phyloP scores from a whole-genome alignment of 2,113 vertebrate species.

The Eulacestoma nigropectus region DNA sequence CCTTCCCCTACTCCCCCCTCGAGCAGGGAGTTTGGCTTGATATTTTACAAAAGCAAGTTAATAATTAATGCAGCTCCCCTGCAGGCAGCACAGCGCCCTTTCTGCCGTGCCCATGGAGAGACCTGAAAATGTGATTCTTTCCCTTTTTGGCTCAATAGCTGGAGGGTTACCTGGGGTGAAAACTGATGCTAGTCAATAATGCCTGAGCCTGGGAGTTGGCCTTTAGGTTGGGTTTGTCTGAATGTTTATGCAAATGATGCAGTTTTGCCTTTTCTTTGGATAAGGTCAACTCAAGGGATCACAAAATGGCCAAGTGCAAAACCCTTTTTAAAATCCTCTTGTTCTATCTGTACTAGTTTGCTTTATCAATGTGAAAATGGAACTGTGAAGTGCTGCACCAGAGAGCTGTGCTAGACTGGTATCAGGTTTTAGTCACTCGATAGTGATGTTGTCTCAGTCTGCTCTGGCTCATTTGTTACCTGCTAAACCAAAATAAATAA shows the following conservation, averaged over 20 bases:
- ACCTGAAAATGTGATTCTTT: slow-evolving; percentile 26
- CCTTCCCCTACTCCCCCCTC: neutral
- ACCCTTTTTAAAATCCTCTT: neutral
- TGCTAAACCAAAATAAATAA: slow-evolving; percentile 20
- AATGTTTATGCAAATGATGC: neutral
- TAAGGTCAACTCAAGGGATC: neutral
- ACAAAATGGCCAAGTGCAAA: neutral
- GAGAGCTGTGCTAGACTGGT: neutral
- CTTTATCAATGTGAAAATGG: neutral
- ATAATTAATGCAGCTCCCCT: slow-evolving; percentile 59
- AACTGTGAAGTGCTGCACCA: neutral
- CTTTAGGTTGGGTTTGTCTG: neutral
- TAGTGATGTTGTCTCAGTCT: neutral
- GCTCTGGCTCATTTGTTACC: neutral
- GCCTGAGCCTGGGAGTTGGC: neutral
- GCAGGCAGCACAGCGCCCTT: neutral
- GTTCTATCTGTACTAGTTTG: neutral
- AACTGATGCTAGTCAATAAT: neutral
- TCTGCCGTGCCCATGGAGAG: neutral
- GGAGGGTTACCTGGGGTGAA: slow-evolving; percentile 16
- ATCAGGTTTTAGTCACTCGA: slow-evolving; percentile 19
- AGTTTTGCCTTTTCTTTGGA: neutral
- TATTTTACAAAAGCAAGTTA: slow-evolving; percentile 67
- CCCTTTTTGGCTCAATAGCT: neutral
- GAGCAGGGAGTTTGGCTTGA: neutral